These are phyloP conservation scores for Urechis unicinctus DNA, from an alignment of 2,888 invertebrate genomes.

Conservation along the genomic window DNA sequence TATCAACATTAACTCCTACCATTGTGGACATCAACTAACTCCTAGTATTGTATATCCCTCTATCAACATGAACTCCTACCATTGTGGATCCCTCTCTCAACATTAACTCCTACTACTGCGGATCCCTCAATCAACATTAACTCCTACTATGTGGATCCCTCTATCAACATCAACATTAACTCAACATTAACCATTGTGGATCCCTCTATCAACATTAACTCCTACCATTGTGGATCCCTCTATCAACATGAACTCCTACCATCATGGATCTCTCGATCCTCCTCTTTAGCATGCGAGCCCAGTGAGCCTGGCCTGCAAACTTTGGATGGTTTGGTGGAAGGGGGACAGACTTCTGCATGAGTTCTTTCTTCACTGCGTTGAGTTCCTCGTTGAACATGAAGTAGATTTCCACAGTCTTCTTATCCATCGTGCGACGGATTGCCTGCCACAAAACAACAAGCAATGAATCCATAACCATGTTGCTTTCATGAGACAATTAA, in stretches of 20 bases:
- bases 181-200: too few species aligned
- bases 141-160: too few species aligned
- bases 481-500: too few species aligned
- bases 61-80: too few species aligned
- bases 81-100: too few species aligned
- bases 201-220: too few species aligned
- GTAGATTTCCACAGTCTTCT: slow-evolving; percentile 60
- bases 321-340: slow-evolving; percentile 62
- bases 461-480: too few species aligned
- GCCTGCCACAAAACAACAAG: slow-evolving; percentile 37
- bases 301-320: slow-evolving; percentile 66
- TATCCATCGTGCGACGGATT: slow-evolving; percentile 51
- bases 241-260: slow-evolving; percentile 24
- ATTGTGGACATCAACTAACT: too few species aligned
- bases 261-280: slow-evolving; percentile 48
- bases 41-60: too few species aligned
- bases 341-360: slow-evolving; percentile 39
- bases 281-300: slow-evolving; percentile 64
- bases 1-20: too few species aligned
- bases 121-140: too few species aligned
- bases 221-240: neutral
- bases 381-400: slow-evolving; percentile 70
- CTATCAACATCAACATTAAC: neutral
- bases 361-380: slow-evolving; percentile 65
- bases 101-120: too few species aligned